Evolutionary conservation across 2,888 invertebrate species (phyloP).

Genomic region (Volucella inflata): DNA sequence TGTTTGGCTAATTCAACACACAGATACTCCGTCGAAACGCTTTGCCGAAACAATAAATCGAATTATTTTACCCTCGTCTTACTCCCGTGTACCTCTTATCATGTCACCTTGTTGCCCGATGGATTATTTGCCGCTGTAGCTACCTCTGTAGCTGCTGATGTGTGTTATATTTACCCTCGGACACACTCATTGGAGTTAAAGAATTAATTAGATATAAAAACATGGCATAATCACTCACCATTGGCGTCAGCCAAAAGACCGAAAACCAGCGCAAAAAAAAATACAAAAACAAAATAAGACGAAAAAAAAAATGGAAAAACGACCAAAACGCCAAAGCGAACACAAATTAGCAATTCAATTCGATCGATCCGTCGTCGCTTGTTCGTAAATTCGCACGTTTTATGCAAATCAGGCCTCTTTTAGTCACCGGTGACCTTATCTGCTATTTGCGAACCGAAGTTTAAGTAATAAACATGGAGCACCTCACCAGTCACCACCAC

Average conservation of each 20-base stretch:
- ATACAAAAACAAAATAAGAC: constrained; percentile 10
- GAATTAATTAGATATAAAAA: constrained; percentile 75
- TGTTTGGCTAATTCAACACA: constrained; percentile 45
- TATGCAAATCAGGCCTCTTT: constrained; percentile 63
- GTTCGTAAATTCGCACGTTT: constrained; percentile 71
- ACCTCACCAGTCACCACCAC: neutral
- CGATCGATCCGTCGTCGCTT: constrained; percentile 59
- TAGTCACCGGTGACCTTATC: constrained; percentile 70
- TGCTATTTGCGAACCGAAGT: constrained; percentile 18
- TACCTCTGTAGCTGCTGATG: constrained; percentile 9
- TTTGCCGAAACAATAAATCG: constrained; percentile 71
- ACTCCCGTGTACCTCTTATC: neutral
- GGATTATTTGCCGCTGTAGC: neutral
- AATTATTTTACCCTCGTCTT: constrained; percentile 42
- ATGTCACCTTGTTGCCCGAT: too few species aligned
- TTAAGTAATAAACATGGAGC: constrained; percentile 2
- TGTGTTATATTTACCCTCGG: constrained; percentile 60
- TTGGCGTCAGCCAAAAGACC: constrained; percentile 67
- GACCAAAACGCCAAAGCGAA: constrained; percentile 52
- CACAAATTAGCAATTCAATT: constrained; percentile 74
- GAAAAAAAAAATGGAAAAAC: constrained; percentile 21
- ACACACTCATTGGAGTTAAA: constrained; percentile 65
- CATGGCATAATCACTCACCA: constrained; percentile 76
- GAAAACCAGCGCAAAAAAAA: constrained; percentile 30
- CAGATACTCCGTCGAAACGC: constrained; percentile 31